Evolutionary conservation across 2,113 vertebrate species (phyloP), one percentile per base, ranked within the genome.

Genomic region (Strigops habroptila): DNA sequence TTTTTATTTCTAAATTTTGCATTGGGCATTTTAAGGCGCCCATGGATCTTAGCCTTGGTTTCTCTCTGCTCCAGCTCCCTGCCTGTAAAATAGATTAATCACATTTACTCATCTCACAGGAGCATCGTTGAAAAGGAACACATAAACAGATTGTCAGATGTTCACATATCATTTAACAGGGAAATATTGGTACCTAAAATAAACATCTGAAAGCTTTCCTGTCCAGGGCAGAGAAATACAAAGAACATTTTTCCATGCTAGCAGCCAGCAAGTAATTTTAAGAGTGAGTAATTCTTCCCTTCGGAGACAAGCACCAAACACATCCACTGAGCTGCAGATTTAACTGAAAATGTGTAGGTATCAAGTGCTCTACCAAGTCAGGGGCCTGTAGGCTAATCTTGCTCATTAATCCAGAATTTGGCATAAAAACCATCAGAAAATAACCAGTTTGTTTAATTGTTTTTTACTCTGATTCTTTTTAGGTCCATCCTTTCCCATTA

Each of bases 261-360:
- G 69, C 92, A 96, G 69, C 69, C 95, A 92, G 88, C 88, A 79
- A 91, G 77, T 79, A 49, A 92, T 95, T 95, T 74, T 28, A 67
- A 81, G 62, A 69, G 64, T 91, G 94, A 95, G 43, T 73, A 93
- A 93, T 91, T 73, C 78, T 49, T 91, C 75, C 90, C 90, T 91
- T 85, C 78, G 70, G 69, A 96, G 44, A 73, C 93, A 89, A 84
- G 68, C 41, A 78, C 65, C 81, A 85, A 89, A 62, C 77, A 53
- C 64, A 43, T 6, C 37, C 85, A 31, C 16, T 11, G 91, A 77
- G 88, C 86, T 68, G 65, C 4, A 89, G 80, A 23, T 78, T 60
- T 16, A 25, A 68, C 77, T 17, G 57, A 49, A 82, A 94, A 76
- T 9, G 23, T 39, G 91, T 28, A 67, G 41, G 46, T 94, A 91